These are phyloP conservation scores for Diarsia dahlii DNA, from an alignment of 2,888 invertebrate species.

Conservation along the genomic window DNA sequence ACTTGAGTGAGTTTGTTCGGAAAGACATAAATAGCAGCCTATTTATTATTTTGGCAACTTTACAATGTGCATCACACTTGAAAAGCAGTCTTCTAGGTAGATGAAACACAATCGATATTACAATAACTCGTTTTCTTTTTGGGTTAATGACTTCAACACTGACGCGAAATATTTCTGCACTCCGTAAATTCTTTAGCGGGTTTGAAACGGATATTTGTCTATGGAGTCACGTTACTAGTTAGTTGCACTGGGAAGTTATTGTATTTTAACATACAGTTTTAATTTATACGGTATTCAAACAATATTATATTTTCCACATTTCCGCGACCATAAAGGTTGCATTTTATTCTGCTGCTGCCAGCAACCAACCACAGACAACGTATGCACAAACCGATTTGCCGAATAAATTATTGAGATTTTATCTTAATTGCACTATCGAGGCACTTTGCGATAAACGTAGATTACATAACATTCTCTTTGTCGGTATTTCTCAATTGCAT, in stretches of 20 bases:
- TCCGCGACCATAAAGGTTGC: conserved; percentile 21
- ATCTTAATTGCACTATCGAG: conserved; percentile 78
- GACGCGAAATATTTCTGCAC: conserved; percentile 5
- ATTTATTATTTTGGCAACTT: conserved; percentile 10
- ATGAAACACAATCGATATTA: background rate
- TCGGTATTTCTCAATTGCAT: conserved; percentile 63
- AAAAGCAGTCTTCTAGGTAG: background rate
- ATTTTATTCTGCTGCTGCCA: conserved; percentile 32
- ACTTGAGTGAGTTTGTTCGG: too few relatives aligned
- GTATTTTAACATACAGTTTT: background rate
- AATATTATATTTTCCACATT: conserved; percentile 19
- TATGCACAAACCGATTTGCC: conserved; percentile 70
- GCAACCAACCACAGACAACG: conserved; percentile 60
- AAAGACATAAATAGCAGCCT: background rate
- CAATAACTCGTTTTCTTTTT: background rate
- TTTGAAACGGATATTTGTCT: conserved; percentile 16
- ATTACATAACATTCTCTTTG: conserved; percentile 70
- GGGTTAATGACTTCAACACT: background rate
- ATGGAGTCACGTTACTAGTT: background rate
- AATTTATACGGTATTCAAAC: background rate
- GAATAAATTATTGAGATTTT: conserved; percentile 74
- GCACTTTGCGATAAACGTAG: conserved; percentile 68
- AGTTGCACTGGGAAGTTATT: conserved; percentile 12
- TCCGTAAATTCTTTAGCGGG: background rate
- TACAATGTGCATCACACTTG: background rate